Percentiles rank a stretch among this genome's conserved stretches.
Evolutionary conservation across 1,140 invertebrate genomes (phyloP).

Genomic region (Dendrolimus punctatus): DNA sequence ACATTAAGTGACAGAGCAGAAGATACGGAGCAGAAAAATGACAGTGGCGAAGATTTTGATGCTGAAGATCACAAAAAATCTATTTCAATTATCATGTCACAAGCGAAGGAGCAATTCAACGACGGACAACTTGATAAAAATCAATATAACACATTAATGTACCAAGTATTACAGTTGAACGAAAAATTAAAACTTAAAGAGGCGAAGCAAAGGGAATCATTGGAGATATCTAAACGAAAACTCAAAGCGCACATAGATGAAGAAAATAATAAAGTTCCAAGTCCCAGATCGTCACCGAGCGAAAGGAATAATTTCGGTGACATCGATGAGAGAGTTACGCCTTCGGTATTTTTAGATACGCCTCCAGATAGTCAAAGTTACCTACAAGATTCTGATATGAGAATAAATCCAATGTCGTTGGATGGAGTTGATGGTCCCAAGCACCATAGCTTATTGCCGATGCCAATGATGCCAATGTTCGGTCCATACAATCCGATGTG

Average conservation of each 20-base stretch:
- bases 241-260: conserved; percentile 41
- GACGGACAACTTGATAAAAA: conserved; percentile 83
- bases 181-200: conserved; percentile 85
- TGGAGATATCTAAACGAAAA: conserved; percentile 61
- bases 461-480: conserved; percentile 48
- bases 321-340: conserved; percentile 66
- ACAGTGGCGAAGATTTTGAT: conserved; percentile 72
- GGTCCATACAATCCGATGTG: conserved; percentile 33
- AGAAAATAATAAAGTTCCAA: conserved; percentile 66
- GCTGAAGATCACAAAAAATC: conserved; percentile 74
- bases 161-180: conserved; percentile 84
- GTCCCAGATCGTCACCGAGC: conserved; percentile 45
- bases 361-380: conserved; percentile 28
- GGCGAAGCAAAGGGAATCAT: conserved; percentile 78
- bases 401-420: conserved; percentile 23
- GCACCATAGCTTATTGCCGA: conserved; percentile 28
- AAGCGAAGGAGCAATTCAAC: conserved; percentile 86
- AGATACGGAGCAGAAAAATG: conserved; percentile 67
- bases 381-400: conserved; percentile 51
- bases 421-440: conserved; percentile 20
- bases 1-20: conserved; percentile 42
- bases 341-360: conserved; percentile 29
- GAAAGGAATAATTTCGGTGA: conserved; percentile 58
- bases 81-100: conserved; percentile 84
- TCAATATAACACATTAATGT: conserved; percentile 85